Base-by-base conservation (phyloP, 2,797 vertebrate genomes). In the Otolemur crassicaudatus region DNA sequence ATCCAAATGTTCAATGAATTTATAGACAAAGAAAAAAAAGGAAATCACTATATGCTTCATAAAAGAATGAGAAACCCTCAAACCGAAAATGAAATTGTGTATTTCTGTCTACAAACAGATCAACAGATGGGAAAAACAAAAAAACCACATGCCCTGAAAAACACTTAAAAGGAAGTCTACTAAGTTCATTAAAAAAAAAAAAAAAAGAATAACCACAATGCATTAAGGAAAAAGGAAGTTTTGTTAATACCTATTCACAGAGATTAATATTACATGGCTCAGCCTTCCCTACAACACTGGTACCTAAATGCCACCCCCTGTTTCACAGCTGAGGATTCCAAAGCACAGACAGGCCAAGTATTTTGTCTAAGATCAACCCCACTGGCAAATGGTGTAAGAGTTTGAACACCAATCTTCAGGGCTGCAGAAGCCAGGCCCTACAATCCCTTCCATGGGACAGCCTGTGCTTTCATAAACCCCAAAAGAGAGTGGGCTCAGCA, bases 1-100 rank as follows among this genome's bases (percentile, higher is more conserved):
- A 91, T 70, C 46, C 67, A 81, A 34, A 72, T 4, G 67, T 37
- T 85, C 37, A 29, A 20, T 82, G 27, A 19, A 27, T 65, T n/a
- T 84, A 90, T 23, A 76, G 29, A 83, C 80, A 25, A 94, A 63
- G 7, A 63, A 83, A 96, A 95, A 96, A 98, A 96, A 76, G 29
- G 95, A 90, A 97, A 91, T 72, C 88, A 80, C 90, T 94, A 84
- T 27, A 81, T 93, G 96, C 73, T 95, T 90, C 88, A 97, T 87
- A 97, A 83, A 93, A 16, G 13, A 16, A 5, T n/a, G 46, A 72
- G 93, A 92, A 95, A 90, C 87, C 56, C 87, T 90, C 85, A 91
- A 73, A 72, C 96, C 89, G 76, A 84, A 97, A 95, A 96, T 82
- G 95, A 94, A 98, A 97, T 46, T 91, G 65, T 40, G 53, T 70